Evolutionary conservation across 2,113 vertebrate genomes (phyloP).

Genomic region (Myanophis thanlyinensis): DNA sequence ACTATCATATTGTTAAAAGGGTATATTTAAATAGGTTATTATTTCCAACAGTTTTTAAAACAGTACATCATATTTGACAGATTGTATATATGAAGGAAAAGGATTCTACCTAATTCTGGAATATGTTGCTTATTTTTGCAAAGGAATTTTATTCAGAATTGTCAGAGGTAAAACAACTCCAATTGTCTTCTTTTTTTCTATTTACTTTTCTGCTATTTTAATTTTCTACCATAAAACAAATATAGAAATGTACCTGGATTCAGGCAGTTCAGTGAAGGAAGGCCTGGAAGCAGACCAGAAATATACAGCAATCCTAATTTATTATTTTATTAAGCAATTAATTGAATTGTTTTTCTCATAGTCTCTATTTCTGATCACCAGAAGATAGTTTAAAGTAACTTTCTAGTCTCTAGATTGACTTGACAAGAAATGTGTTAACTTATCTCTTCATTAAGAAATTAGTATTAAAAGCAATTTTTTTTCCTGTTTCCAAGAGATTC

Average conservation of each 20-base stretch:
- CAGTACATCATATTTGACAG: not conserved
- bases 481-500: not conserved
- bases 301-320: not conserved
- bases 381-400: not conserved
- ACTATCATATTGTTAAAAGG: constrained; percentile 66
- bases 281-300: not conserved
- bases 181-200: not conserved
- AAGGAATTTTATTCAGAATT: not conserved
- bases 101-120: not conserved
- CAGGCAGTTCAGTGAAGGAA: not conserved
- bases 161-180: not conserved
- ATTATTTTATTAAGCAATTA: not conserved
- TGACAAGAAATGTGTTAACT: not conserved
- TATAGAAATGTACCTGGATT: not conserved
- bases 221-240: not conserved
- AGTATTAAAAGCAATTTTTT: not conserved
- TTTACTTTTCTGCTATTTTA: not conserved
- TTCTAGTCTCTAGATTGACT: not conserved
- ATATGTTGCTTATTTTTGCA: not conserved
- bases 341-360: not conserved
- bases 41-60: not conserved
- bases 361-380: not conserved
- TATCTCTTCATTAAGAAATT: not conserved
- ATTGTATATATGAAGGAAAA: not conserved
- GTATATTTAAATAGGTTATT: constrained; percentile 34